Evolutionary conservation across 2,113 vertebrate genomes (phyloP).

Genomic region (Catharus fuscescens): DNA sequence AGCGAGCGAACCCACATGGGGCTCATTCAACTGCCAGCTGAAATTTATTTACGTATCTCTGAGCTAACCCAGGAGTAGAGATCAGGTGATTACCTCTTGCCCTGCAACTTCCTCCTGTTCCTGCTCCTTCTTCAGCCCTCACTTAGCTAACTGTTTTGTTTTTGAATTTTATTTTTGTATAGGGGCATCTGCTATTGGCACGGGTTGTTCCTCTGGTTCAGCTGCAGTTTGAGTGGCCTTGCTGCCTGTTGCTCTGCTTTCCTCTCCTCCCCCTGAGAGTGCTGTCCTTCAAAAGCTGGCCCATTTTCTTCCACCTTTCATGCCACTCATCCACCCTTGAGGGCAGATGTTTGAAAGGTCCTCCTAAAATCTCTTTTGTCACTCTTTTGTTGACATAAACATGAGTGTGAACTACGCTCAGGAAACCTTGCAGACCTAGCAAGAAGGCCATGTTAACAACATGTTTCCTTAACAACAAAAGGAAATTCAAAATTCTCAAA

Average conservation of each 20-base stretch:
- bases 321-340: neutral
- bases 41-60: neutral
- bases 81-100: neutral
- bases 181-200: neutral
- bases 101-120: neutral
- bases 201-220: neutral
- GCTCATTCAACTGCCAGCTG: neutral
- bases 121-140: neutral
- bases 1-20: rapidly evolving
- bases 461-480: neutral
- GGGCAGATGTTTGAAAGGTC: neutral
- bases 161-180: neutral
- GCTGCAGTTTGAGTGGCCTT: neutral
- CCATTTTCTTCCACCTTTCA: neutral
- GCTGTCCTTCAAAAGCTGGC: neutral
- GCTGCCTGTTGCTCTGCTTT: neutral
- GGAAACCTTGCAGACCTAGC: neutral
- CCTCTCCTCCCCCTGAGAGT: neutral
- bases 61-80: neutral
- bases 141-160: neutral
- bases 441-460: neutral
- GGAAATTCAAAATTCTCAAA: neutral
- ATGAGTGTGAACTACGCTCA: neutral
- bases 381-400: neutral
- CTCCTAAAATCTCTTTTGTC: neutral